Evolutionary conservation across 2,797 vertebrate genomes (phyloP).

Genomic region (Eulemur albifrons): DNA sequence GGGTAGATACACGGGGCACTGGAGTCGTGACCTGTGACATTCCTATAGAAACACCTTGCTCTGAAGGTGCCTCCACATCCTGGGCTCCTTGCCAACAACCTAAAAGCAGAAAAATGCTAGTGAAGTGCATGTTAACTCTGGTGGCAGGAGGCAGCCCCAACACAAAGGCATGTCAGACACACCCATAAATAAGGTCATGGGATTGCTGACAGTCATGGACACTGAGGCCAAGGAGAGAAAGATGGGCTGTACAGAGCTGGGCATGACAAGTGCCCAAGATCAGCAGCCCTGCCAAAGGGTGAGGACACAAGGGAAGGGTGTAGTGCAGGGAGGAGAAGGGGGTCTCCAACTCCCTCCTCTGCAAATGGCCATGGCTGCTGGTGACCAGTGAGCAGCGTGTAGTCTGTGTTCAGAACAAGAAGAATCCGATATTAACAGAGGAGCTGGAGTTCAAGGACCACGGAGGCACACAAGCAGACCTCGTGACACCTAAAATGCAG

Average conservation of each 20-base stretch:
- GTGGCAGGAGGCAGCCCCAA: not conserved
- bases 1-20: not conserved
- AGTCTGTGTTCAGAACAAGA: not conserved
- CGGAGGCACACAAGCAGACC: not conserved
- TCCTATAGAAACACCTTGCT: not conserved
- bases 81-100: constrained; percentile 24
- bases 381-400: not conserved
- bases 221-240: not conserved
- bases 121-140: not conserved
- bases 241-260: not conserved
- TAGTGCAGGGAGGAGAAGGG: not conserved
- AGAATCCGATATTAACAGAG: not conserved
- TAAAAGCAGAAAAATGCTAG: constrained; percentile 12
- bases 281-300: not conserved
- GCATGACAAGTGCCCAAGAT: not conserved
- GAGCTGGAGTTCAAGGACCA: not conserved
- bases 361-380: not conserved
- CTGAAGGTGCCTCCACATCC: not conserved
- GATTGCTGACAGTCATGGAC: not conserved
- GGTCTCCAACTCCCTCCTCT: not conserved
- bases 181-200: fast-evolving
- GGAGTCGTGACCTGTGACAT: not conserved
- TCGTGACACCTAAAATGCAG: not conserved
- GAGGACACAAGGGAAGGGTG: not conserved
- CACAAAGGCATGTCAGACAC: not conserved